phyloP scores from a whole-genome alignment of 1,140 invertebrate species.

The Caerostris extrusa region DNA sequence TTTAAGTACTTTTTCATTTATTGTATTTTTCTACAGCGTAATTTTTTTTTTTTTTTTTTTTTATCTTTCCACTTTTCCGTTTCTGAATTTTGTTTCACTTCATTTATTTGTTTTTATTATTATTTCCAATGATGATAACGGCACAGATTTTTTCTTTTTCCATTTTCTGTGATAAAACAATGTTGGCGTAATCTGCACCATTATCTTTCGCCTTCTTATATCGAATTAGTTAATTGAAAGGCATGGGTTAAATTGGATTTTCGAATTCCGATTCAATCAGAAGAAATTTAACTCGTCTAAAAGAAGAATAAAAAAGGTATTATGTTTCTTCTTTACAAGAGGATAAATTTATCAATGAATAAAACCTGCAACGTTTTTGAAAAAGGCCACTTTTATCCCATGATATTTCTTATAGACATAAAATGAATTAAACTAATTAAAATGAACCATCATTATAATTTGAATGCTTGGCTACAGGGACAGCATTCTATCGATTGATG shows the following conservation, averaged over 20 bases:
- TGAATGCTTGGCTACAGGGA: too few species aligned
- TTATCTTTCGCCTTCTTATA: constrained; percentile 24
- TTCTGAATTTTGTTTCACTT: not conserved
- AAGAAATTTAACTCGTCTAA: not conserved
- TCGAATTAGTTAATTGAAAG: constrained; percentile 67
- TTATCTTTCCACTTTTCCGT: not conserved
- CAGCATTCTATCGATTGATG: too few species aligned
- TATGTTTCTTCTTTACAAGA: not conserved
- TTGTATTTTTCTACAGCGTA: too few species aligned
- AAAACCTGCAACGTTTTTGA: too few species aligned
- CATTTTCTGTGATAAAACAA: constrained; percentile 14
- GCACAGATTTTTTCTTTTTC: not conserved
- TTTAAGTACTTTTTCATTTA: not conserved
- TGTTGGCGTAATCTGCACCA: constrained; percentile 19
- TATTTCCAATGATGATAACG: not conserved
- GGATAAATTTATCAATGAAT: too few species aligned
- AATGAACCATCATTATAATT: too few species aligned
- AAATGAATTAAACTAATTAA: too few species aligned
- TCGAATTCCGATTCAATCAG: not conserved
- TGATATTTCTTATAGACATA: too few species aligned
- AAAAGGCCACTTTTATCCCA: too few species aligned
- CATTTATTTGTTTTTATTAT: not conserved
- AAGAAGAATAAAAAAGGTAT: not conserved
- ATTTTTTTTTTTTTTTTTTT: not conserved
- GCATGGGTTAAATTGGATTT: constrained; percentile 40